phyloP scores from a whole-genome alignment of 2,113 vertebrate species.

The Scomber scombrus region DNA sequence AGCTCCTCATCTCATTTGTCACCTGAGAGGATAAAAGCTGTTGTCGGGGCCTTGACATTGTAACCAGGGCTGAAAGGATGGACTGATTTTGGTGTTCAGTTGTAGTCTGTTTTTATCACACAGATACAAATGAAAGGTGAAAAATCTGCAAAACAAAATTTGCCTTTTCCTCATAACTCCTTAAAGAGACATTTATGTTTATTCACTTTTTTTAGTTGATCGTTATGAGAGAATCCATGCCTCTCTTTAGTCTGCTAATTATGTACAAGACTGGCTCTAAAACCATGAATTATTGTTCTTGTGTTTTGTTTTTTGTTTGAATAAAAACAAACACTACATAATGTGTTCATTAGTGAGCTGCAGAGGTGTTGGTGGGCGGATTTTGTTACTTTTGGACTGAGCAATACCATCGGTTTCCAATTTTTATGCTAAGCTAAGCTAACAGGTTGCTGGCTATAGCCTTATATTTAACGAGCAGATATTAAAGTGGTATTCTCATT shows the following conservation, averaged over 20 bases:
- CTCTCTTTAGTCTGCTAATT: too few species aligned
- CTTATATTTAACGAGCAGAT: too few species aligned
- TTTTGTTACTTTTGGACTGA: neutral
- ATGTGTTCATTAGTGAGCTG: too few species aligned
- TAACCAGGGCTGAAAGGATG: neutral
- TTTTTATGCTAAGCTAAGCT: too few species aligned
- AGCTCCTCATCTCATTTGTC: conserved; percentile 42
- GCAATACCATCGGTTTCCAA: too few species aligned
- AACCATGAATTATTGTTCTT: too few species aligned
- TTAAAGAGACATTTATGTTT: neutral
- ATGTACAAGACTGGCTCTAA: too few species aligned
- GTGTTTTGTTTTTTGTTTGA: too few species aligned
- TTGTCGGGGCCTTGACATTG: neutral
- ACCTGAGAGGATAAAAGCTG: conserved; percentile 44
- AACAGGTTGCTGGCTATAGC: too few species aligned
- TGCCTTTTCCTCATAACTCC: neutral
- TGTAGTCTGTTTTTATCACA: neutral
- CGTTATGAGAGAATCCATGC: neutral
- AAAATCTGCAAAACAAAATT: neutral
- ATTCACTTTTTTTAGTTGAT: neutral
- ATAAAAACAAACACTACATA: too few species aligned
- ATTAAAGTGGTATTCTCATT: too few species aligned
- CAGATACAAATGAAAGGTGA: neutral
- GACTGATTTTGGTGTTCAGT: conserved; percentile 1
- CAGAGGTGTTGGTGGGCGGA: too few species aligned